Percentiles rank a stretch among this genome's conserved stretches.
phyloP scores from a whole-genome alignment of 2,113 vertebrate species.

The Stegastes partitus region DNA sequence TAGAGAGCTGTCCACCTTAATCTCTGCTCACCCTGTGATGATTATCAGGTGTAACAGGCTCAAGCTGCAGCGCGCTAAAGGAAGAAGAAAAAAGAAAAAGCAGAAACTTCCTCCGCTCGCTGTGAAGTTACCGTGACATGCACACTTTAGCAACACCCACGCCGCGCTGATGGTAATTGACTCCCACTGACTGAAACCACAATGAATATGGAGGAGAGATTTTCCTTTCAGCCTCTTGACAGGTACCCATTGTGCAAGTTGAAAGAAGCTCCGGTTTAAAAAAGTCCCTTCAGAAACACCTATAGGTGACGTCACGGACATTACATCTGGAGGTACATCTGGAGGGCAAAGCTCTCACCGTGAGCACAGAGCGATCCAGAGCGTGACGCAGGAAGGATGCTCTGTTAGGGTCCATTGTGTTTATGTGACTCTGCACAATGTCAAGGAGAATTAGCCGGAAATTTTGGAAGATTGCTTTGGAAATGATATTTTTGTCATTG shows the following conservation, averaged over 20 bases:
- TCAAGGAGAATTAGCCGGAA: background rate
- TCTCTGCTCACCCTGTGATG: constrained; percentile 25
- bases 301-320: background rate
- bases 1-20: background rate
- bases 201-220: constrained; percentile 26
- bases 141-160: constrained; percentile 20
- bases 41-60: constrained; percentile 34
- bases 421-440: background rate
- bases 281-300: background rate
- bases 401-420: background rate
- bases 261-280: constrained; percentile 12
- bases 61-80: background rate
- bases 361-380: constrained; percentile 3
- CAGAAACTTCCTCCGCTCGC: constrained; percentile 1
- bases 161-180: constrained; percentile 21
- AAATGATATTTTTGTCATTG: no score
- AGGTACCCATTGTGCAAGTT: constrained; percentile 27
- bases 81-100: no score
- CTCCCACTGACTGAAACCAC: constrained; percentile 25
- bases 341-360: background rate
- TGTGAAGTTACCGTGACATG: constrained; percentile 53
- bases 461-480: no score
- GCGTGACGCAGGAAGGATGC: background rate
- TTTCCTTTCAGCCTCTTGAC: constrained; percentile 21
- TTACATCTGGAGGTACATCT: background rate